Evolutionary conservation across 2,888 invertebrate genomes (phyloP).

Genomic region (Tenthredo scrophulariae): DNA sequence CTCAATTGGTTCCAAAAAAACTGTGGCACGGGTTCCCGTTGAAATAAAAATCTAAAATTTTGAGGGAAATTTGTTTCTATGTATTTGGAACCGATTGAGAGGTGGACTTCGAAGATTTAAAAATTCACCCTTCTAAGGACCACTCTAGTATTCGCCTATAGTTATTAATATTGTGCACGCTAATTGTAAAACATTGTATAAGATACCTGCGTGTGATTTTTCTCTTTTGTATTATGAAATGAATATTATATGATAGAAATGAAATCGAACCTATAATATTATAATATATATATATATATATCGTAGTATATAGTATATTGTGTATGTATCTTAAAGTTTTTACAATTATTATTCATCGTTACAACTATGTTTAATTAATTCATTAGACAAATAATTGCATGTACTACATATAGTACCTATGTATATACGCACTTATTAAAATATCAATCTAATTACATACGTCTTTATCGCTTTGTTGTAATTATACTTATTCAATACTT

Average conservation of each 20-base stretch:
- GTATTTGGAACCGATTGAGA: no score
- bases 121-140: no score
- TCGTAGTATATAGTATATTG: neutral
- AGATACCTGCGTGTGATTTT: neutral
- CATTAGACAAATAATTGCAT: slow-evolving; percentile 7
- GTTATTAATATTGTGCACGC: no score
- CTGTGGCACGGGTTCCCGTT: no score
- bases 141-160: no score
- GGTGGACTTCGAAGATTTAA: no score
- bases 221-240: neutral
- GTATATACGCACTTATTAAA: slow-evolving; percentile 16
- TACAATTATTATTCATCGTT: neutral
- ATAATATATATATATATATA: neutral
- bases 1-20: no score
- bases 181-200: no score
- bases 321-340: slow-evolving; percentile 26
- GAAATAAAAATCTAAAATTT: no score
- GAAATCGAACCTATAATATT: no score
- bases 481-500: neutral
- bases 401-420: neutral
- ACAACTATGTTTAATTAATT: neutral
- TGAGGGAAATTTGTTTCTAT: no score
- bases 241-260: neutral
- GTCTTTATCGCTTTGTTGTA: no score
- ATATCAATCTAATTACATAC: slow-evolving; percentile 7